Base-by-base conservation (phyloP, 2,113 vertebrate genomes). In the Pelecanus crispus region DNA sequence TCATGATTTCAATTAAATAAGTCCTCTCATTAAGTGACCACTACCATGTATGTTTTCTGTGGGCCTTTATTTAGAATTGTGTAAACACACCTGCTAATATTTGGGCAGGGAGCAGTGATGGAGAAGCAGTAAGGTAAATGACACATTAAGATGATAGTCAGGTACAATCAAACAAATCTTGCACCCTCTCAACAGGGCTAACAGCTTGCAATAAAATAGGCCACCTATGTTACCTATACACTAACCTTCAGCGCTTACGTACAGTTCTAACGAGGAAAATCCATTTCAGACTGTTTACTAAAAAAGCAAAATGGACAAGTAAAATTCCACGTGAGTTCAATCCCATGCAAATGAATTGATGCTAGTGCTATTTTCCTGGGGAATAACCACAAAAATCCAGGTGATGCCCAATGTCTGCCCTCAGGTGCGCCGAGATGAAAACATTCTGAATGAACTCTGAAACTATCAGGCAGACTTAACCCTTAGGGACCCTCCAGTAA, bases 1-100 rank as follows among this genome's bases (percentile, higher is more conserved):
- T 98, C 96, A 90, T 88, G 67, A 97, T 98, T 98, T 98, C 97
- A 98, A 98, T 98, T 98, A 98, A 98, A 95, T 96, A 98, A 88
- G 95, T 97, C 95, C 85, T 61, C 89, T 97, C 94, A 74, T 81
- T 93, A 96, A 97, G 87, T 97, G 96, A 95, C 94, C 45, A 6
- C 79, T 94, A 58, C 63, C 18, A 6, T 32, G 38, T 95, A 88
- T 15, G 26, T 90, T 91, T 94, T 90, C 81, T 78, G 47, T 22
- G 22, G 62, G 75, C 36, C 77, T 82, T 81, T 94, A 53, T 85
- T 95, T 96, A 92, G 93, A 95, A 90, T 86, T 68, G 22, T 22
- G 29, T 80, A 96, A 97, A 94, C 77, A 90, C 73, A 97, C 59
- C 56, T 86, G 71, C 55, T 93, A 92, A 94, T 95, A 94, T 91